These are phyloP conservation scores for Amphibalanus amphitrite DNA, from an alignment of 1,140 invertebrate genomes.

Conservation along the genomic window DNA sequence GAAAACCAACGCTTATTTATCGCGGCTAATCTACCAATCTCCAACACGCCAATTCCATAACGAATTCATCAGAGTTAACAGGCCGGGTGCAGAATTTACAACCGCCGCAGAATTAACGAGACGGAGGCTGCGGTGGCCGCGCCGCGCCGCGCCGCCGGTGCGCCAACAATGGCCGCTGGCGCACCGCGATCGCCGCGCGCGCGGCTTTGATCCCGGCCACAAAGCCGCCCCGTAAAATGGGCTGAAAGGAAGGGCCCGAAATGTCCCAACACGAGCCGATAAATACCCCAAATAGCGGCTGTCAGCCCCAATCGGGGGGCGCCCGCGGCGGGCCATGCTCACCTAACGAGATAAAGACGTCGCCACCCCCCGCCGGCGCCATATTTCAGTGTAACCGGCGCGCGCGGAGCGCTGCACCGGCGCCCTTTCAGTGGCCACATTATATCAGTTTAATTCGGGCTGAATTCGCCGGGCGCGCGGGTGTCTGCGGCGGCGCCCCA, in stretches of 20 bases:
- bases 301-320: neutral
- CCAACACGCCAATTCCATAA: neutral
- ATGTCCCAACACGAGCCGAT: neutral
- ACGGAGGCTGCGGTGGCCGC: too few species aligned
- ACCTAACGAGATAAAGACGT: neutral
- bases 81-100: neutral
- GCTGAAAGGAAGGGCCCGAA: neutral
- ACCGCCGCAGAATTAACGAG: neutral
- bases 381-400: neutral
- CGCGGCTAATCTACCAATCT: neutral
- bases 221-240: neutral
- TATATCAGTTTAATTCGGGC: neutral
- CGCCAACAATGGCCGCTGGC: neutral
- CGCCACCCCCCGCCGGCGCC: too few species aligned
- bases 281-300: slow-evolving; percentile 1
- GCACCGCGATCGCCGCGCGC: neutral
- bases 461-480: neutral
- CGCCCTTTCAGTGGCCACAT: neutral
- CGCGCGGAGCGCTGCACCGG: too few species aligned
- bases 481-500: too few species aligned
- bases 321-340: neutral
- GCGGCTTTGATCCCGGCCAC: slow-evolving; percentile 1
- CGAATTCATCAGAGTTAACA: neutral
- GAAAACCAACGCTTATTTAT: neutral
- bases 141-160: too few species aligned